phyloP scores from a whole-genome alignment of 2,888 invertebrate genomes.

The Dermolepida albohirtum region DNA sequence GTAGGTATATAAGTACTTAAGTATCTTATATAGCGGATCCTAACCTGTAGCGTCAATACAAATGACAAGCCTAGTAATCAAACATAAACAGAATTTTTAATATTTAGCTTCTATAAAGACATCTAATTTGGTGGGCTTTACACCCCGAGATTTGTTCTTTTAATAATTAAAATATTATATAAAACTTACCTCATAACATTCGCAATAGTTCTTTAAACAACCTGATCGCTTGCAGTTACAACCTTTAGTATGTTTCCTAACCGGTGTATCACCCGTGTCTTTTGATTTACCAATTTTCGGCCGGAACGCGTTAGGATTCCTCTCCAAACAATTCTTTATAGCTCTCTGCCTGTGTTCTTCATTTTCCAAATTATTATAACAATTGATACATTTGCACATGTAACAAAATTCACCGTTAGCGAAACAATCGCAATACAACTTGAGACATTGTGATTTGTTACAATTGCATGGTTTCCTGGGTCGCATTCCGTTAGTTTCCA shows the following conservation, averaged over 20 bases:
- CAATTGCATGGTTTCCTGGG: conserved; percentile 98
- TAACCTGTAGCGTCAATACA: too few species aligned
- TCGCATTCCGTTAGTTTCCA: conserved; percentile 66
- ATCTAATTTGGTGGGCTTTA: too few species aligned
- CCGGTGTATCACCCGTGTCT: conserved; percentile 75
- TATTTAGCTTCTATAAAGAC: too few species aligned
- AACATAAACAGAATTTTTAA: too few species aligned
- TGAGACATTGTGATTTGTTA: conserved; percentile 98
- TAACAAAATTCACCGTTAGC: conserved; percentile 99
- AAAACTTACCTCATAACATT: conserved; percentile 91
- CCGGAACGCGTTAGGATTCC: conserved; percentile 98
- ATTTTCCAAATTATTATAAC: conserved; percentile 94
- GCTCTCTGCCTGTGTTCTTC: conserved; percentile 95
- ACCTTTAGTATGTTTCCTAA: conserved; percentile 94
- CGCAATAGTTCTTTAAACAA: conserved; percentile 99
- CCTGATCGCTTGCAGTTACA: conserved; percentile 99
- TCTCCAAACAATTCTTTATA: conserved; percentile 92
- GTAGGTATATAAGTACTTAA: too few species aligned
- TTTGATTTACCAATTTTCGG: conserved; percentile 95
- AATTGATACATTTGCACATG: conserved; percentile 97
- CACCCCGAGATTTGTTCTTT: too few species aligned
- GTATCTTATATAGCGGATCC: too few species aligned
- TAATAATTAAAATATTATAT: too few species aligned
- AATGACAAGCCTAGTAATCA: too few species aligned
- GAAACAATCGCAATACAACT: conserved; percentile 99